phyloP scores from a whole-genome alignment of 2,113 vertebrate species.

The Leptosomus discolor region DNA sequence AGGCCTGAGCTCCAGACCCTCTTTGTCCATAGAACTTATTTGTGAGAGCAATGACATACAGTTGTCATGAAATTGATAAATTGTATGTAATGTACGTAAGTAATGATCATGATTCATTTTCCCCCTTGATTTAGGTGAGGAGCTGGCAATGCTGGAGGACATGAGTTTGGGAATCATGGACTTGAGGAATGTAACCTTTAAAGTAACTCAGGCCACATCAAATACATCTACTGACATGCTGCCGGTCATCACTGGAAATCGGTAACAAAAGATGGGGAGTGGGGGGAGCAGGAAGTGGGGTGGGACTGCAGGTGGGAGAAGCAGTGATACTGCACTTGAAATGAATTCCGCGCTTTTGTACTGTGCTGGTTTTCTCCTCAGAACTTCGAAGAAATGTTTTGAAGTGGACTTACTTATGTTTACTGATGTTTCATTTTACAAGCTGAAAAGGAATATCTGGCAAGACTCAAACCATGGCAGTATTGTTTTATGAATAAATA shows the following conservation, averaged over 20 bases:
- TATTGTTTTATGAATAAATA: neutral
- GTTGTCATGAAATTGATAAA: neutral
- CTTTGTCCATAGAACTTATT: neutral
- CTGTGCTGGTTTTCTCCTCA: neutral
- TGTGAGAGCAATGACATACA: neutral
- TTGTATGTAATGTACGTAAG: neutral
- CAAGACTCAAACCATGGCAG: neutral
- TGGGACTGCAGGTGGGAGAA: neutral
- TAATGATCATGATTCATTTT: neutral
- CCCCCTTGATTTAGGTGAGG: conserved; percentile 82
- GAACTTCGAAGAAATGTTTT: neutral
- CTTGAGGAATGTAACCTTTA: conserved; percentile 95
- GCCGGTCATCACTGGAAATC: conserved; percentile 95
- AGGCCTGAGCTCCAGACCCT: neutral
- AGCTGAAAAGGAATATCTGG: neutral
- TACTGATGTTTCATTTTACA: neutral
- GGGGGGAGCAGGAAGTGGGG: neutral
- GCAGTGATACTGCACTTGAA: neutral
- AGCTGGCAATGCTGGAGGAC: conserved; percentile 96
- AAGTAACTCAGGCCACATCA: conserved; percentile 93
- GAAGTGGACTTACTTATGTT: neutral
- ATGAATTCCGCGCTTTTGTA: neutral
- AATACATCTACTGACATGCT: conserved; percentile 88
- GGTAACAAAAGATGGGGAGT: conserved; percentile 38
- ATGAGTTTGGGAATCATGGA: conserved; percentile 98